A percentile compares a stretch with the other conserved stretches of the same genome.
These are phyloP conservation scores for Tupaia chinensis DNA, from an alignment of 2,113 vertebrate species.

Conservation along the genomic window DNA sequence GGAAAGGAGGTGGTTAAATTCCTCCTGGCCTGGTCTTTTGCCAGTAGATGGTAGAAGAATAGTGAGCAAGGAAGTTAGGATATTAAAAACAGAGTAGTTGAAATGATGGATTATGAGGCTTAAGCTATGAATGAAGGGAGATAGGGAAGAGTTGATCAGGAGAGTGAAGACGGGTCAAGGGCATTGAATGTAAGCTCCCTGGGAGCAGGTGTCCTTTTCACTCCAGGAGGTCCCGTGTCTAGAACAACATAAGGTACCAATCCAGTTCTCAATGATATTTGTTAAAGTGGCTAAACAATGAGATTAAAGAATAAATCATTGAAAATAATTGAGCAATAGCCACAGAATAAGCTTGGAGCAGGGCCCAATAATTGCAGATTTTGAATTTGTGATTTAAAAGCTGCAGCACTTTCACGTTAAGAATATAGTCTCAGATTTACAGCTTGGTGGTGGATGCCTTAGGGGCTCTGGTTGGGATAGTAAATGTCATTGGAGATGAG, in stretches of 20 bases:
- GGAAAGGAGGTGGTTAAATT: not conserved
- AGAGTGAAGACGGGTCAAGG: not conserved
- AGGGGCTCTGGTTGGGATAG: not conserved
- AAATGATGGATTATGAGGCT: not conserved
- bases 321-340: not conserved
- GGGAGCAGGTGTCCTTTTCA: not conserved
- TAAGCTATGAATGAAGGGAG: not conserved
- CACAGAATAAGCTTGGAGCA: not conserved
- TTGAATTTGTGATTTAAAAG: not conserved
- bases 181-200: not conserved
- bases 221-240: not conserved
- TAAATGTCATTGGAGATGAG: not conserved
- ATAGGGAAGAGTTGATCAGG: not conserved
- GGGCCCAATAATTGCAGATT: constrained; percentile 1
- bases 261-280: not conserved
- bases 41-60: not conserved
- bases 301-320: not conserved
- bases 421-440: not conserved
- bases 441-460: not conserved
- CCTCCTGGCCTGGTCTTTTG: not conserved
- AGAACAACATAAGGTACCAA: not conserved
- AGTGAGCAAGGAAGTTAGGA: not conserved
- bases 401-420: not conserved
- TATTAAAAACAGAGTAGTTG: constrained; percentile 20
- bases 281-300: not conserved